Conservation (phyloP, 2,888 invertebrate species). For the Yponomeuta evonymella region DNA sequence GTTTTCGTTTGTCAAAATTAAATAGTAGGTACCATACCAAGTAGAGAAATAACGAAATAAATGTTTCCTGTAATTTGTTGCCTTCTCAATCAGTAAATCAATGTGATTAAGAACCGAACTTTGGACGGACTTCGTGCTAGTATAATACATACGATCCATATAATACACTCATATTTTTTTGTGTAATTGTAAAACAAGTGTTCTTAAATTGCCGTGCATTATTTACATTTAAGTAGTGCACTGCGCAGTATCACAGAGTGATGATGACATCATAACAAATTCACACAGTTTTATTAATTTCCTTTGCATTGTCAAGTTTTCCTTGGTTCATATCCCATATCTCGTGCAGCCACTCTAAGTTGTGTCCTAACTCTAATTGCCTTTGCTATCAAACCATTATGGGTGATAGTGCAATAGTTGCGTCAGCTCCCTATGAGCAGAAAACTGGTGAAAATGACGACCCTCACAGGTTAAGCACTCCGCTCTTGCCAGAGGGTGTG, state of each 20-base stretch:
- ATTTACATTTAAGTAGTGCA: neutral
- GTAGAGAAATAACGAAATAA: too few species aligned
- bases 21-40: too few species aligned
- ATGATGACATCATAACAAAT: neutral
- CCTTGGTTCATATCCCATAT: neutral
- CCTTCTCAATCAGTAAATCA: too few species aligned
- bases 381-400: neutral
- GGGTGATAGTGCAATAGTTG: neutral
- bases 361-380: neutral
- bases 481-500: slow-evolving; percentile 19
- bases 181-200: too few species aligned
- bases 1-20: too few species aligned
- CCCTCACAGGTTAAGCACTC: neutral
- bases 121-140: too few species aligned
- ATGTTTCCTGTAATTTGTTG: too few species aligned
- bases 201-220: neutral
- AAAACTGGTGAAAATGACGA: neutral
- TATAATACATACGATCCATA: too few species aligned
- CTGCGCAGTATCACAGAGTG: neutral
- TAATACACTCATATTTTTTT: too few species aligned
- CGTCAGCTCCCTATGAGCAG: neutral
- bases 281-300: neutral
- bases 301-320: neutral
- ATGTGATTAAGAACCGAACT: too few species aligned
- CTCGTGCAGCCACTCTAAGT: neutral